Base-by-base conservation (phyloP, 2,113 vertebrate genomes). In the Charadrius vociferus region DNA sequence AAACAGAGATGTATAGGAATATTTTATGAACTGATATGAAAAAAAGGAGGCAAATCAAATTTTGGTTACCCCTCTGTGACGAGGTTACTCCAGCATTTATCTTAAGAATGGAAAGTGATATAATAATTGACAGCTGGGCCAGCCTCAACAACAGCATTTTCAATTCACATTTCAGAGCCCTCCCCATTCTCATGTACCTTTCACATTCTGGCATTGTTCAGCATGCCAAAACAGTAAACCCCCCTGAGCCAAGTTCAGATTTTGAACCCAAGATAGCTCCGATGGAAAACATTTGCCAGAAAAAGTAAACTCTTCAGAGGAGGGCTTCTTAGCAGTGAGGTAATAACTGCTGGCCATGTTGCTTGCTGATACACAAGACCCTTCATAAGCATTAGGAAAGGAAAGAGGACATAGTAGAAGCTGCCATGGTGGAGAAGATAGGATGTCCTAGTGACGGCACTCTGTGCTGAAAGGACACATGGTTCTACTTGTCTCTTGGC, bases 111-210 rank as follows among this genome's bases (percentile, higher is more conserved):
- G 93, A 72, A 97, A 68, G 3, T 37, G 24, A 73, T 81, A 68
- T 24, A 91, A 55, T 89, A 85, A 89, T 66, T 91, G 74, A 80
- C 32, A 70, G 4, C 37, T 41, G 22, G 34, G 26, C 6, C 34
- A 89, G 17, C 13, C 49, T 66, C 62, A 79, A 22, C 9, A 72
- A 17, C 16, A 19, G 5, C 36, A 19, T 20, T 91, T 95, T 92
- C n/a, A 86, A 81, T 58, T 91, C 53, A 58, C 30, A 41, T 79
- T 94, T 94, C 87, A 91, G 63, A 71, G 27, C 62, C 29, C 53
- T 87, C 19, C 47, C 36, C 20, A 23, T 73, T 78, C 65, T 79
- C 53, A n/a, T 23, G 20, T 65, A 67, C 65, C 39, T 91, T 81
- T 86, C 47, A 58, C 55, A 92, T 95, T 92, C 43, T 43, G 75